A percentile compares a stretch with the other conserved stretches of the same genome.
phyloP scores from a whole-genome alignment of 2,113 vertebrate genomes.

The Trogon melanurus region DNA sequence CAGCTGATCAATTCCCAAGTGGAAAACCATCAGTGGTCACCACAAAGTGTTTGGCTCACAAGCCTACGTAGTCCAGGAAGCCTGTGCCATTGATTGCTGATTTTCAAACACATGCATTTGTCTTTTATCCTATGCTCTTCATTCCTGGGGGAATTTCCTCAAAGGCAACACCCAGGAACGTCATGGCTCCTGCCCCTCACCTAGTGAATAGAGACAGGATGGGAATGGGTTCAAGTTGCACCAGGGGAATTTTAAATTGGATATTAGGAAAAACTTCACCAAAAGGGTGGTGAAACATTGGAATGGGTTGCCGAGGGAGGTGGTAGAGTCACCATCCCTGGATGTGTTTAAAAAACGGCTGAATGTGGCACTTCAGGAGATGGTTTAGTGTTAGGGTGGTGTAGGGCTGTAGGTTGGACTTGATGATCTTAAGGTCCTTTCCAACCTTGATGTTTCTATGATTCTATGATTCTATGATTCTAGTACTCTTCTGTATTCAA shows the following conservation, averaged over 20 bases:
- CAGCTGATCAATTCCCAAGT: background rate
- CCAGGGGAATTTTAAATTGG: background rate
- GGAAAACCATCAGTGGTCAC: background rate
- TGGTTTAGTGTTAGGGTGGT: too few species aligned
- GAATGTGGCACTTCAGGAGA: too few species aligned
- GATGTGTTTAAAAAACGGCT: too few species aligned
- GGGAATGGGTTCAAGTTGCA: background rate
- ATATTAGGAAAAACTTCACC: background rate
- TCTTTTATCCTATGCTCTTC: background rate
- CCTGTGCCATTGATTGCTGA: background rate
- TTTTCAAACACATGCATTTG: background rate
- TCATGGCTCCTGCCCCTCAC: background rate
- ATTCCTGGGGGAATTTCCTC: background rate
- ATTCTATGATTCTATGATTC: too few species aligned
- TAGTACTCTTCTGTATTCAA: background rate
- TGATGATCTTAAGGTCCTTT: too few species aligned
- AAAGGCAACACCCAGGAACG: background rate
- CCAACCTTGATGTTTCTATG: too few species aligned
- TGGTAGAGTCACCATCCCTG: background rate
- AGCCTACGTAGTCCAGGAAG: fast-evolving
- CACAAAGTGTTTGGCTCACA: background rate
- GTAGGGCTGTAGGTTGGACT: too few species aligned
- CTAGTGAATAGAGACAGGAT: background rate
- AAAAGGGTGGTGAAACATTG: background rate
- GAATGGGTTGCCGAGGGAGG: background rate